Conservation (phyloP, 2,888 invertebrate species). For the Caenorhabditis sinica region DNA sequence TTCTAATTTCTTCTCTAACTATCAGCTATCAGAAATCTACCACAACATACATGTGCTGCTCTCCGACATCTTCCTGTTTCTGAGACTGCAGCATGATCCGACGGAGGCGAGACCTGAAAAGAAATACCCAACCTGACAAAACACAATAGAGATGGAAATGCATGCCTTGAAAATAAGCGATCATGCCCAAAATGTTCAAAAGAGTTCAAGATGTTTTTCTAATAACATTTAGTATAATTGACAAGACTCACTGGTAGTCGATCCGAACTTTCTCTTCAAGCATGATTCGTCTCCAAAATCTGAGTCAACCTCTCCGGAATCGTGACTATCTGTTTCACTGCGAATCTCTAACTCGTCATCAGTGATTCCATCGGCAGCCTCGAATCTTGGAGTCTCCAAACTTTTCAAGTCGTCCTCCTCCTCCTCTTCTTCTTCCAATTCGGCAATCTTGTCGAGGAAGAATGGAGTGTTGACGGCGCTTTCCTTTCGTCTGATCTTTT, state of each 20-base stretch:
- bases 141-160: conserved; percentile 29
- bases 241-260: conserved; percentile 58
- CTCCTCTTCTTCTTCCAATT: conserved; percentile 23
- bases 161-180: conserved; percentile 28
- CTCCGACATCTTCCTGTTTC: conserved; percentile 66
- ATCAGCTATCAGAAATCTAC: conserved; percentile 21
- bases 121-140: conserved; percentile 42
- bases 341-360: conserved; percentile 45
- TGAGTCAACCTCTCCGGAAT: conserved; percentile 62
- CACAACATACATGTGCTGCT: conserved; percentile 71
- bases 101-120: conserved; percentile 73
- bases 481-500: conserved; percentile 71
- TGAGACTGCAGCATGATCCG: conserved; percentile 68
- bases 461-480: conserved; percentile 51
- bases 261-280: conserved; percentile 61
- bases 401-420: conserved; percentile 54
- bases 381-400: conserved; percentile 40
- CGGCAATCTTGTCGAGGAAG: conserved; percentile 26
- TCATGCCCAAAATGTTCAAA: conserved; percentile 20
- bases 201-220: not conserved
- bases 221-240: no score
- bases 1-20: not conserved
- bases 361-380: conserved; percentile 33
- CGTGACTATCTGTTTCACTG: conserved; percentile 51
- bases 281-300: conserved; percentile 55